Conservation (phyloP, 1,140 invertebrate genomes). For the Muscidifurax raptorellus region DNA sequence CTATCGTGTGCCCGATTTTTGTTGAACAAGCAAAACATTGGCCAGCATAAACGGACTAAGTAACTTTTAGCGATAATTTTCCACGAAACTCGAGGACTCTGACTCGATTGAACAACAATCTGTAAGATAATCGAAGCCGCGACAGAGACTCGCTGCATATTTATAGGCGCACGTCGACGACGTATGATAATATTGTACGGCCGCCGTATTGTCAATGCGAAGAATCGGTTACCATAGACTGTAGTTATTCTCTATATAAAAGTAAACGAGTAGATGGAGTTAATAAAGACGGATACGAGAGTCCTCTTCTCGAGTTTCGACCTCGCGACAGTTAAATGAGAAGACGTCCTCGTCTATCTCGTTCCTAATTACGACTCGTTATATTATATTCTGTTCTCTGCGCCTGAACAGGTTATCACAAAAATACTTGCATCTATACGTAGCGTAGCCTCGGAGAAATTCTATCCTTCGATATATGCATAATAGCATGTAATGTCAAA, state of each 20-base stretch:
- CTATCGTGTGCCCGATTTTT: conserved; percentile 10
- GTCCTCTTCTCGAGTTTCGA: conserved; percentile 43
- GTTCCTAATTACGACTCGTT: conserved; percentile 46
- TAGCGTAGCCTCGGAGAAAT: conserved; percentile 33
- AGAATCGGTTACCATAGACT: conserved; percentile 5
- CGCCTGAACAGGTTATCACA: conserved; percentile 30
- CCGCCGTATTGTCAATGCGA: neutral
- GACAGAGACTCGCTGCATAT: neutral
- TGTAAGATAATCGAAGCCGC: conserved; percentile 35
- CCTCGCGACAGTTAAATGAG: conserved; percentile 37
- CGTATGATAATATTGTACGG: neutral
- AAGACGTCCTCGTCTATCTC: conserved; percentile 23
- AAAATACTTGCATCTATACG: conserved; percentile 27
- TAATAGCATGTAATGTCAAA: conserved; percentile 22
- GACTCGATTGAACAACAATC: conserved; percentile 14
- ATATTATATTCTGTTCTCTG: conserved; percentile 38
- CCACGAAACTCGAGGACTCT: conserved; percentile 38
- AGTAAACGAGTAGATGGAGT: neutral
- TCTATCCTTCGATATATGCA: conserved; percentile 16
- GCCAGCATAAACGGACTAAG: conserved; percentile 45
- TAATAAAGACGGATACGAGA: neutral
- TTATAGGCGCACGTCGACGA: neutral
- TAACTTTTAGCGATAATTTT: conserved; percentile 52
- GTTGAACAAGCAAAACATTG: conserved; percentile 37
- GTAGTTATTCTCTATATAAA: neutral